Conservation (phyloP, 2,888 invertebrate species). For the Cheilosia pagana region DNA sequence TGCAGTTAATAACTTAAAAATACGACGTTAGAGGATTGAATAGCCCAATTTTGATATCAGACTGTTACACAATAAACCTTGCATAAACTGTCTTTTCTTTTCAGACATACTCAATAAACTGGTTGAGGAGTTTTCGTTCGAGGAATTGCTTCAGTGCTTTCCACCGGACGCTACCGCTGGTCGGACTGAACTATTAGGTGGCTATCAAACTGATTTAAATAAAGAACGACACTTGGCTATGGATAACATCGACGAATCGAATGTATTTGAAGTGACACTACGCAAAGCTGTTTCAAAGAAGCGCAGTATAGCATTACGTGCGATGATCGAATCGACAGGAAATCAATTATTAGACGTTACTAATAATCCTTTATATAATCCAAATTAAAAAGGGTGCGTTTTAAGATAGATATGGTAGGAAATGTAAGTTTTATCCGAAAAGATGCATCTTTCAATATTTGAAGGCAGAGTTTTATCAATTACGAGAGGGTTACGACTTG, state of each 20-base stretch:
- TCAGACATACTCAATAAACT: constrained; percentile 81
- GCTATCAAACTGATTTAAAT: constrained; percentile 56
- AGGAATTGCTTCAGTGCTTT: constrained; percentile 82
- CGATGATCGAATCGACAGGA: constrained; percentile 86
- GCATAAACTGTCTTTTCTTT: not conserved
- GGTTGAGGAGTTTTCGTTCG: constrained; percentile 81
- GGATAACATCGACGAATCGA: constrained; percentile 82
- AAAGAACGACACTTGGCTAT: constrained; percentile 77
- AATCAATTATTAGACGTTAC: constrained; percentile 84
- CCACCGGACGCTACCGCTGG: constrained; percentile 81
- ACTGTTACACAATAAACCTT: too few species aligned
- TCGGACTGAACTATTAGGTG: constrained; percentile 76
- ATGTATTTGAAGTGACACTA: constrained; percentile 82
- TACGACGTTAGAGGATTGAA: too few species aligned
- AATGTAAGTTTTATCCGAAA: constrained; percentile 11
- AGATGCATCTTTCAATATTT: constrained; percentile 45
- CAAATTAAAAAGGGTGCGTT: constrained; percentile 66
- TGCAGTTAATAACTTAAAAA: too few species aligned
- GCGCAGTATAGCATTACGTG: constrained; percentile 86
- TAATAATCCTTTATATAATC: constrained; percentile 82
- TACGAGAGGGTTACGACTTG: too few species aligned
- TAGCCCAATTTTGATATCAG: too few species aligned
- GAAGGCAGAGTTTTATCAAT: constrained; percentile 26
- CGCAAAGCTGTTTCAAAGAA: constrained; percentile 85
- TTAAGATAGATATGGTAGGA: constrained; percentile 33